phyloP scores from a whole-genome alignment of 2,888 invertebrate species.

The Hirtodrosophila trivittata region DNA sequence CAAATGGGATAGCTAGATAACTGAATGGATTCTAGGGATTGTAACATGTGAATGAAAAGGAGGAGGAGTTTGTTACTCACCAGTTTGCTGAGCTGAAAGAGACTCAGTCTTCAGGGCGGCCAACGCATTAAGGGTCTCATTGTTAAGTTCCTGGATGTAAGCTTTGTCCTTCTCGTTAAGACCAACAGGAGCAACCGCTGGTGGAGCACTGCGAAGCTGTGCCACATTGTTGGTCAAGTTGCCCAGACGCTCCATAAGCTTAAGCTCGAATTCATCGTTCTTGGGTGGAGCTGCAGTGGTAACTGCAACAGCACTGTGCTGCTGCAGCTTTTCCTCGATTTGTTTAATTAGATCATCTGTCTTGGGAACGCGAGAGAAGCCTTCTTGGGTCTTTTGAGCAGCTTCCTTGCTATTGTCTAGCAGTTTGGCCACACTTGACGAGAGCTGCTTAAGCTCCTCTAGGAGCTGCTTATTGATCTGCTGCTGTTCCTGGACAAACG shows the following conservation, averaged over 20 bases:
- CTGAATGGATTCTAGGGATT: too few species aligned
- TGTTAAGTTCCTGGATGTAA: slow-evolving; percentile 86
- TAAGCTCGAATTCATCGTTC: slow-evolving; percentile 84
- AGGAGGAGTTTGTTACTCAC: slow-evolving; percentile 83
- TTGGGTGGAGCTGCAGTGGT: slow-evolving; percentile 74
- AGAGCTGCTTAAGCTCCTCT: slow-evolving; percentile 72
- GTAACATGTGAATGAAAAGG: too few species aligned
- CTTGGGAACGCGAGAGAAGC: slow-evolving; percentile 73
- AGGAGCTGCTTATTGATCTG: slow-evolving; percentile 74
- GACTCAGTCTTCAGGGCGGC: slow-evolving; percentile 85
- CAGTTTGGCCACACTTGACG: slow-evolving; percentile 70
- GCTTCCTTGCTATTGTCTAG: slow-evolving; percentile 71
- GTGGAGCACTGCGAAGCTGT: slow-evolving; percentile 73
- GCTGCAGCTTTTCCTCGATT: slow-evolving; percentile 81
- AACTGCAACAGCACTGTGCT: slow-evolving; percentile 65
- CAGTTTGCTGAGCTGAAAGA: slow-evolving; percentile 83
- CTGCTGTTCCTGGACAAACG: slow-evolving; percentile 72
- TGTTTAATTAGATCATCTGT: slow-evolving; percentile 77
- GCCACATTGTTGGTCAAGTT: slow-evolving; percentile 84
- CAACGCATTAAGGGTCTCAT: slow-evolving; percentile 86
- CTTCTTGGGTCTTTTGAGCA: slow-evolving; percentile 75
- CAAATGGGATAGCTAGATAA: too few species aligned
- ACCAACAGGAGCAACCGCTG: slow-evolving; percentile 43
- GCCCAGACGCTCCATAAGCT: slow-evolving; percentile 84
- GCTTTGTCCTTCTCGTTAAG: slow-evolving; percentile 83